phyloP scores from a whole-genome alignment of 2,797 vertebrate genomes.

The Cichlasoma orientale region DNA sequence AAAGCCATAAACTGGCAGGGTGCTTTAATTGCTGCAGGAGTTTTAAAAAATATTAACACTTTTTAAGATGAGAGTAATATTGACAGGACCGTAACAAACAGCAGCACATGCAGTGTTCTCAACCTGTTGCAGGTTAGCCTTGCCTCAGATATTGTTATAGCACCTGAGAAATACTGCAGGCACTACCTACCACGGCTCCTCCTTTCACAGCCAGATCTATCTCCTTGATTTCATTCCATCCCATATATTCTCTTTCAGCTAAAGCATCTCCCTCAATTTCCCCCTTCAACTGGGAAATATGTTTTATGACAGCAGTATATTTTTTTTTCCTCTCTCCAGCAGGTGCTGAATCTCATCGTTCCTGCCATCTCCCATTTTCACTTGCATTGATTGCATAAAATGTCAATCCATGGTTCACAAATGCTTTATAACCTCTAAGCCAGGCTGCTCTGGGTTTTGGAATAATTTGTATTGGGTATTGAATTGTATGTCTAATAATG shows the following conservation, averaged over 20 bases:
- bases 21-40: not conserved
- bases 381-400: conserved; percentile 1
- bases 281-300: not conserved
- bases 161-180: conserved; percentile 47
- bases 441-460: not conserved
- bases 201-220: not conserved
- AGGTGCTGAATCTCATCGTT: conserved; percentile 1
- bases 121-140: conserved; percentile 17
- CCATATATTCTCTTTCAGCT: not conserved
- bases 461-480: not conserved
- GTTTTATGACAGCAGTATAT: not conserved
- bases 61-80: not conserved
- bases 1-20: not conserved
- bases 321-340: not conserved
- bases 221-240: not conserved
- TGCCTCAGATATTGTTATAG: conserved; percentile 6
- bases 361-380: not conserved
- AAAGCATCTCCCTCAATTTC: not conserved
- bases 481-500: conserved; percentile 7
- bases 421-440: not conserved
- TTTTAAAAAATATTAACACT: not conserved
- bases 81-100: not conserved
- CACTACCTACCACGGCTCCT: conserved; percentile 4
- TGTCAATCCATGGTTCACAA: not conserved
- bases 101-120: not conserved